Conservation (phyloP, 2,113 vertebrate genomes). For the Cyphomyrus plagiostoma region DNA sequence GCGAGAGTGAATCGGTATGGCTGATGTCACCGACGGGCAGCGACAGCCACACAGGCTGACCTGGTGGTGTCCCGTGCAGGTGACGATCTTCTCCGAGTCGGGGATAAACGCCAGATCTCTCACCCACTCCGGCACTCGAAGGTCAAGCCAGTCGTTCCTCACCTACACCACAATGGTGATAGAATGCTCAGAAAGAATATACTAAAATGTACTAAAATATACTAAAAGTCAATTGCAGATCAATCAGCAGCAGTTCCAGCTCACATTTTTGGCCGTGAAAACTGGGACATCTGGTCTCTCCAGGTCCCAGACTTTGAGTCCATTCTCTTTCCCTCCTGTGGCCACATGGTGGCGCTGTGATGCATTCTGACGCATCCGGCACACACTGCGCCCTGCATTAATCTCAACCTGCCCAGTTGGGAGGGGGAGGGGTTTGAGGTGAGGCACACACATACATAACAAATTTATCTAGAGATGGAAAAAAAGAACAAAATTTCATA, state of each 20-base stretch:
- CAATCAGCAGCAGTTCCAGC: not conserved
- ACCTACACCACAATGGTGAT: slow-evolving; percentile 45
- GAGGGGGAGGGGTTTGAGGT: not conserved
- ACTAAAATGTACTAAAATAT: not conserved
- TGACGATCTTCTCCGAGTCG: slow-evolving; percentile 71
- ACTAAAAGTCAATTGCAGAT: not conserved
- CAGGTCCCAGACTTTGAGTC: slow-evolving; percentile 81
- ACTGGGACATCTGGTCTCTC: slow-evolving; percentile 61
- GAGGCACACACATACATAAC: not conserved
- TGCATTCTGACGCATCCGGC: slow-evolving; percentile 68
- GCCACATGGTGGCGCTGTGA: slow-evolving; percentile 51
- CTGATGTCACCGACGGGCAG: not conserved
- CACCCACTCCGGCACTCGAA: slow-evolving; percentile 76
- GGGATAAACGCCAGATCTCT: slow-evolving; percentile 77
- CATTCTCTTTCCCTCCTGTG: slow-evolving; percentile 79
- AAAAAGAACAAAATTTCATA: not conserved
- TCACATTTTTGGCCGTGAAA: slow-evolving; percentile 78
- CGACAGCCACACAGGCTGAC: slow-evolving; percentile 42
- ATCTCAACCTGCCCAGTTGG: slow-evolving; percentile 37
- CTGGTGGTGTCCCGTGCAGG: slow-evolving; percentile 77
- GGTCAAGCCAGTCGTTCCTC: slow-evolving; percentile 75
- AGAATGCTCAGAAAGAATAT: not conserved
- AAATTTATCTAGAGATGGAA: not conserved
- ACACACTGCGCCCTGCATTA: slow-evolving; percentile 54
- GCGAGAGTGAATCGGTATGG: not conserved